Conservation (phyloP, 2,113 vertebrate species). For the Solenodon paradoxus region DNA sequence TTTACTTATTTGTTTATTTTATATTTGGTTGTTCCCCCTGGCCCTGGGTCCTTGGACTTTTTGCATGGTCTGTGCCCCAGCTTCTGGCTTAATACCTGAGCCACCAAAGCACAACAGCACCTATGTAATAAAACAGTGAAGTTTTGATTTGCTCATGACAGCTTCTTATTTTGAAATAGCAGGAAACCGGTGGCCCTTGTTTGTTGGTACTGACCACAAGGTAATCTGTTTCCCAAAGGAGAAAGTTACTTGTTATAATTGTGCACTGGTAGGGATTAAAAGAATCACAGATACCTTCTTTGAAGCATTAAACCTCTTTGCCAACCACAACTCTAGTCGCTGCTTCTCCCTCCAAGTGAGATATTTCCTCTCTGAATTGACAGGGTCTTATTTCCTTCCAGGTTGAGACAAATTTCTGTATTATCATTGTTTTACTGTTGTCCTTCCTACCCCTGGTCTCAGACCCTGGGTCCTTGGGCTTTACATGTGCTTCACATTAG, state of each 20-base stretch:
- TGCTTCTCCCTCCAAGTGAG: not conserved
- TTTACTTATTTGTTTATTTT: too few relatives aligned
- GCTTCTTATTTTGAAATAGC: not conserved
- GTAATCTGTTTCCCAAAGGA: not conserved
- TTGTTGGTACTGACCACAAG: not conserved
- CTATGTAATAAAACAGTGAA: not conserved
- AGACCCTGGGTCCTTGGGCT: too few relatives aligned
- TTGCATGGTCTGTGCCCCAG: too few relatives aligned
- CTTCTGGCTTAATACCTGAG: too few relatives aligned
- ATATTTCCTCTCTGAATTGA: conserved; percentile 5
- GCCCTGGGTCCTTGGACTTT: too few relatives aligned
- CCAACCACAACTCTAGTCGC: not conserved
- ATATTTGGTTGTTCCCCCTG: too few relatives aligned
- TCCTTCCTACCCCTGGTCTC: too few relatives aligned
- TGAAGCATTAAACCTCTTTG: not conserved
- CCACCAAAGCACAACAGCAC: too few relatives aligned
- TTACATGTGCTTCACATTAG: too few relatives aligned
- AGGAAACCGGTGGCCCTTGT: not conserved
- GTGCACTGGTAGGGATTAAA: not conserved
- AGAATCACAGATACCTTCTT: not conserved
- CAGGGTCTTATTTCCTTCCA: conserved; percentile 27
- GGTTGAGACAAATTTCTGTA: not conserved
- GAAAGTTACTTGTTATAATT: not conserved
- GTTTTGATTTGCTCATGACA: not conserved
- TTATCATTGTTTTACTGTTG: too few relatives aligned